A percentile compares a stretch with the other conserved stretches of the same genome.
phyloP scores from a whole-genome alignment of 23 tunicate species.

The Ascidia mentula region DNA sequence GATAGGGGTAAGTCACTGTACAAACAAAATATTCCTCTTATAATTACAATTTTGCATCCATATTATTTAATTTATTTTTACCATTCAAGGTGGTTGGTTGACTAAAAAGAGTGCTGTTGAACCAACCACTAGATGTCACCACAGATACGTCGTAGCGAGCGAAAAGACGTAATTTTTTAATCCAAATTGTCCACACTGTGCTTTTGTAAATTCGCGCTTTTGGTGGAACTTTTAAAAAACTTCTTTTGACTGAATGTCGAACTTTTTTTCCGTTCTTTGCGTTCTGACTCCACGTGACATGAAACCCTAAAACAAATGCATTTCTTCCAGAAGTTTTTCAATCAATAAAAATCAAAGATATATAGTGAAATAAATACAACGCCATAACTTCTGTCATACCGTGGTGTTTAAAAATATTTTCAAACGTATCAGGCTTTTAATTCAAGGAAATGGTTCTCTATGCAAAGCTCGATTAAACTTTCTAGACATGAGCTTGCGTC shows the following conservation, averaged over 20 bases:
- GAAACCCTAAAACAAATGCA: conserved; percentile 29
- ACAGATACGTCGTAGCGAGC: conserved; percentile 34
- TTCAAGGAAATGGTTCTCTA: too few species aligned
- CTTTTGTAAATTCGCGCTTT: background rate
- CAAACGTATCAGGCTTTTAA: too few species aligned
- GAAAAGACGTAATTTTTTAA: conserved; percentile 21
- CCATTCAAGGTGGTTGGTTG: conserved; percentile 14
- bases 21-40: background rate
- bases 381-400: too few species aligned
- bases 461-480: too few species aligned
- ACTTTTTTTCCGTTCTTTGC: conserved; percentile 22
- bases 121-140: conserved; percentile 53
- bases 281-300: conserved; percentile 25
- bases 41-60: background rate
- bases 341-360: too few species aligned
- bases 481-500: background rate
- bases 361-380: too few species aligned
- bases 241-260: conserved; percentile 21
- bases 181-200: conserved; percentile 40
- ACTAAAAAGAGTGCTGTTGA: conserved; percentile 32
- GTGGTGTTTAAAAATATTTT: too few species aligned
- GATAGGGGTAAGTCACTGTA: conserved; percentile 32
- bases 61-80: background rate
- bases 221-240: conserved; percentile 27
- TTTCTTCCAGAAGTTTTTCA: too few species aligned